phyloP scores from a whole-genome alignment of 2,797 vertebrate species.

The Brachyalestes nurse region DNA sequence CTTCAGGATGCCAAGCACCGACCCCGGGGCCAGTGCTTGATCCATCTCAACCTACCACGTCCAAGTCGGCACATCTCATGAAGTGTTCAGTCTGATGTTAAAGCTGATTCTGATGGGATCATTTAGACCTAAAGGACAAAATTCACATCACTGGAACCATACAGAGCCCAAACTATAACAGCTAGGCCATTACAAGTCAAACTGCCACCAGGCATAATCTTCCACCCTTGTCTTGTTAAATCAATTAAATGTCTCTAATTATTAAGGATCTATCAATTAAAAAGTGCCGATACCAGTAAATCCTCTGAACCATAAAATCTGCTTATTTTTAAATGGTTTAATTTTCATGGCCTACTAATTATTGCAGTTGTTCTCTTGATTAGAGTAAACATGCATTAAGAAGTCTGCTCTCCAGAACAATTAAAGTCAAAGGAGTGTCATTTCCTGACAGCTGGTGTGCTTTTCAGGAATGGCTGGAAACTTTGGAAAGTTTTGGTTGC shows the following conservation, averaged over 20 bases:
- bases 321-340: too few relatives aligned
- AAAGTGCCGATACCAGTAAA: too few relatives aligned
- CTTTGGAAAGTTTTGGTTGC: not conserved
- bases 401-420: too few relatives aligned
- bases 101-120: not conserved
- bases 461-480: not conserved
- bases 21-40: slow-evolving; percentile 42
- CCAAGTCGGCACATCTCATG: slow-evolving; percentile 33
- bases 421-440: too few relatives aligned
- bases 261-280: not conserved
- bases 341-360: too few relatives aligned
- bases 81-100: slow-evolving; percentile 32
- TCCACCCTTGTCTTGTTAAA: not conserved
- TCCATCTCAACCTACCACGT: slow-evolving; percentile 33
- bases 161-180: not conserved
- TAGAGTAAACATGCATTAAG: too few relatives aligned
- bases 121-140: not conserved
- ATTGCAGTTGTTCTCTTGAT: too few relatives aligned
- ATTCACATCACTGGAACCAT: slow-evolving; percentile 4
- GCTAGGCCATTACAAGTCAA: not conserved
- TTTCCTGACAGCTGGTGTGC: not conserved
- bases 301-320: too few relatives aligned
- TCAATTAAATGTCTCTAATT: not conserved
- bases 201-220: not conserved
- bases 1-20: slow-evolving; percentile 42